Base-by-base conservation (phyloP, 2,113 vertebrate genomes). In the Pachyramphus minor region DNA sequence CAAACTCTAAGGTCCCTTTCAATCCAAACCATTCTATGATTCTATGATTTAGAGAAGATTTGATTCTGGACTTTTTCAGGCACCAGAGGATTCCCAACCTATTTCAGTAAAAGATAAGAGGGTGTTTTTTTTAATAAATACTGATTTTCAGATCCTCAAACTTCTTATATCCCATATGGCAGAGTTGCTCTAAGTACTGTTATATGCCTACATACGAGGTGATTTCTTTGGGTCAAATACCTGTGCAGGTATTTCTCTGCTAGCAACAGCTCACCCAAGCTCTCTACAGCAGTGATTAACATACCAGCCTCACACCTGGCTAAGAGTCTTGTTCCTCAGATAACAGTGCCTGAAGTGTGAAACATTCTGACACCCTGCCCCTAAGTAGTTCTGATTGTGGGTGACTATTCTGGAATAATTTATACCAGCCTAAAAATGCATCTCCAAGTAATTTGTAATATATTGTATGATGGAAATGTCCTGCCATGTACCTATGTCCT, bases 291-390 rank as follows among this genome's bases (percentile, higher is more conserved):
- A 69, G 31, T 45, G 22, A 39, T 3, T 67, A 25, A n/a, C 31
- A n/a, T 2, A 56, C 0, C 0, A 86, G n/a, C 11, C n/a, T 41
- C 18, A 60, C 12, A 49, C 6, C 0, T 1, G 52, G 50, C 8
- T 11, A 84, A 58, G 12, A 60, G 27, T 42, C 55, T 41, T 52
- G 23, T 17, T 72, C 17, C 58, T 67, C 52, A 58, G 37, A 28
- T 42, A 84, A 67, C 0, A 0, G n/a, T 31, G 16, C 37, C 63
- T 67, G 52, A 84, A 56, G 19, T 8, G 6, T 47, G 37, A 80
- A 84, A 27, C 12, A 50, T 55, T 41, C 41, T 41, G 44, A 50
- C 31, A 53, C 12, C 6, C 19, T 88, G 23, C 7, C 19, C 27
- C 44, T 84, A 67, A 80, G 23, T 33, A 88, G 39, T 19, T 50